These are phyloP conservation scores for Apolygus lucorum DNA, from an alignment of 1,140 invertebrate genomes.

Conservation along the genomic window DNA sequence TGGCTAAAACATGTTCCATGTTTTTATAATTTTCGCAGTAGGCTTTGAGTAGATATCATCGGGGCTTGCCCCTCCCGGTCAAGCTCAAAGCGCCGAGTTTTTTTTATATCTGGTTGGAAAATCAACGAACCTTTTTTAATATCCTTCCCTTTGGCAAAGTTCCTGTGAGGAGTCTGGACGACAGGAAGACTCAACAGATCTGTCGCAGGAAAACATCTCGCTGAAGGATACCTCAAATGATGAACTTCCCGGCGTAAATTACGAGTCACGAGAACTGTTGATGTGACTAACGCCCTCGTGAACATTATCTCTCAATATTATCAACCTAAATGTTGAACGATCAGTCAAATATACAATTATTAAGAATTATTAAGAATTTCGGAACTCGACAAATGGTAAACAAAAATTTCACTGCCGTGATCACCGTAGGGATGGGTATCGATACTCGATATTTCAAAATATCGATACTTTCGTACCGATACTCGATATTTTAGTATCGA, in stretches of 20 bases:
- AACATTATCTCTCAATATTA: not conserved
- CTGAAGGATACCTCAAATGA: no score
- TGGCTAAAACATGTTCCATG: no score
- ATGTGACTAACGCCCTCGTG: not conserved
- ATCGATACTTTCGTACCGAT: no score
- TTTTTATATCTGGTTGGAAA: no score
- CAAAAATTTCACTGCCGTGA: not conserved
- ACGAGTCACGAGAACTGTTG: not conserved
- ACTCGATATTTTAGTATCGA: no score
- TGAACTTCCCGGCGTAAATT: not conserved
- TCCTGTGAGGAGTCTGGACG: not conserved
- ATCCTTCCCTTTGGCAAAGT: slow-evolving; percentile 33
- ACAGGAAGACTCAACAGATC: not conserved
- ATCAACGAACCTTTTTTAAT: slow-evolving; percentile 30
- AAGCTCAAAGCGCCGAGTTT: no score
- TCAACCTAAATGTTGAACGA: not conserved
- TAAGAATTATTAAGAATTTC: not conserved
- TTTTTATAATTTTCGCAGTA: no score
- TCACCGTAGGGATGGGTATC: no score
- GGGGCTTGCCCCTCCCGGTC: no score
- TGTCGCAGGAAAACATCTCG: no score
- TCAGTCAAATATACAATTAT: not conserved
- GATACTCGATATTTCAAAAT: no score
- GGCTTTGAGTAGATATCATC: no score
- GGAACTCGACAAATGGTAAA: not conserved